Conservation (phyloP, 2,113 vertebrate species). For the Podarcis cretensis region DNA sequence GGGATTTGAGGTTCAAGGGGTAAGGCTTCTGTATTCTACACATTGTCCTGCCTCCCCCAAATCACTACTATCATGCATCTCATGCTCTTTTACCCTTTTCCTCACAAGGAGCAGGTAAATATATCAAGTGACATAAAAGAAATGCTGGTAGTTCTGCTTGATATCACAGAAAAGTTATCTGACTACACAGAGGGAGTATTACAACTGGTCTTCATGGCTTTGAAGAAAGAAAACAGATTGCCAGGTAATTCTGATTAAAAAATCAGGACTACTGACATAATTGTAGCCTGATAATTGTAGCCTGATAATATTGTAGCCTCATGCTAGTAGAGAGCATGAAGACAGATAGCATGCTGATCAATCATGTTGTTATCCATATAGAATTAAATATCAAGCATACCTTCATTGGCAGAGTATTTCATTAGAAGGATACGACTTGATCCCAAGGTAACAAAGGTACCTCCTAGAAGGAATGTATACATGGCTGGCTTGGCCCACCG, state of each 20-base stretch:
- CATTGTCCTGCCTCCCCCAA: background rate
- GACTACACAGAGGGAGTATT: background rate
- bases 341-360: background rate
- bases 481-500: constrained; percentile 78
- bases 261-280: background rate
- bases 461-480: constrained; percentile 86
- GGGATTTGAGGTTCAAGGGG: background rate
- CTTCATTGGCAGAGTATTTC: constrained; percentile 92
- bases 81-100: background rate
- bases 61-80: background rate
- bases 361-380: background rate
- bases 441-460: constrained; percentile 84
- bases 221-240: background rate
- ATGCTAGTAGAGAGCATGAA: background rate
- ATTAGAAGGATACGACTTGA: constrained; percentile 93
- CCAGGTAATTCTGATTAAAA: background rate
- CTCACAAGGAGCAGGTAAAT: background rate
- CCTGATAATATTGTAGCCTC: background rate
- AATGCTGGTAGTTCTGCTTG: background rate
- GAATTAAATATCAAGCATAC: constrained; percentile 68
- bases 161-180: background rate
- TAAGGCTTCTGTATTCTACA: background rate
- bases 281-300: background rate
- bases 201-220: background rate
- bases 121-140: background rate